Conservation (phyloP, 2,888 invertebrate species). For the Petrolisthes manimaculis region DNA sequence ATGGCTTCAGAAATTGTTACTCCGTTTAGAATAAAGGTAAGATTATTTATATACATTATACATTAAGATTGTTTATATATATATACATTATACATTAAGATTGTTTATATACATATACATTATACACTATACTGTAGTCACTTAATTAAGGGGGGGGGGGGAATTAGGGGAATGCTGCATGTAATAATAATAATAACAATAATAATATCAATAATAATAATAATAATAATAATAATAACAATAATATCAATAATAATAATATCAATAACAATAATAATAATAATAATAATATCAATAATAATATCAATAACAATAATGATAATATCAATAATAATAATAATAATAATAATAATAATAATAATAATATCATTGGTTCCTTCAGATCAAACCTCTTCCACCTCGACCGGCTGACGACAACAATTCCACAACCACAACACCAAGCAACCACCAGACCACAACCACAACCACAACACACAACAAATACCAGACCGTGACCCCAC, state of each 20-base stretch:
- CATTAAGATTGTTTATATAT: not conserved
- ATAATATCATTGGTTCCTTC: not conserved
- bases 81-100: not conserved
- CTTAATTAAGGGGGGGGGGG: no score
- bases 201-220: no score
- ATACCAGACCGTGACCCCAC: constrained; percentile 49
- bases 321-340: not conserved
- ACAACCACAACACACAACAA: constrained; percentile 23
- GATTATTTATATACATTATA: not conserved
- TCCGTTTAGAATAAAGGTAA: constrained; percentile 66
- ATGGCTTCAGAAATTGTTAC: constrained; percentile 65
- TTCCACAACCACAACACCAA: not conserved
- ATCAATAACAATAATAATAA: no score
- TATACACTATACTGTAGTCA: no score
- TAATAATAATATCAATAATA: no score
- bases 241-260: no score
- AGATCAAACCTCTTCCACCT: constrained; percentile 65
- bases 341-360: not conserved
- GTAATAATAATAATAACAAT: no score
- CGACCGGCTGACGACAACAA: constrained; percentile 47
- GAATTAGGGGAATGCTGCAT: no score
- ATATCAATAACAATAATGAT: not conserved
- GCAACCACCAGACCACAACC: not conserved
- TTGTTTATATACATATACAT: not conserved
- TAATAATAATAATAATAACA: no score